phyloP scores from a whole-genome alignment of 1,140 invertebrate genomes.

The Marisa cornuarietis region DNA sequence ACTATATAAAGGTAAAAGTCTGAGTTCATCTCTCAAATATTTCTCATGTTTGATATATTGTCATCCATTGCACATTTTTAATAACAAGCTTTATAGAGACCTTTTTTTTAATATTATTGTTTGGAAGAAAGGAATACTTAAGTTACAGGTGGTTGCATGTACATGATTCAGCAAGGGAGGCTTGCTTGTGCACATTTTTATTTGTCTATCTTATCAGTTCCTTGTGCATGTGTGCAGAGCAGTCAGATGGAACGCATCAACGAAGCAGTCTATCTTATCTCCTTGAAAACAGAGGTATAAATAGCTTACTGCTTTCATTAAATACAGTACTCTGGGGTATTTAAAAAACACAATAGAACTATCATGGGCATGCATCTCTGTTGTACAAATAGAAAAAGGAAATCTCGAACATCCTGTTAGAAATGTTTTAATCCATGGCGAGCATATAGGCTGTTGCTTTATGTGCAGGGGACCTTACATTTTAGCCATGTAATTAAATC shows the following conservation, averaged over 20 bases:
- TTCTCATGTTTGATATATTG: not conserved
- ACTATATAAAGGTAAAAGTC: slow-evolving; percentile 58
- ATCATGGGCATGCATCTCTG: no score
- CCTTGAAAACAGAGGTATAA: slow-evolving; percentile 57
- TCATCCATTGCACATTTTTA: not conserved
- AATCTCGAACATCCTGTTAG: no score
- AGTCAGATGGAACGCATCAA: slow-evolving; percentile 60
- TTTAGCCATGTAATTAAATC: no score
- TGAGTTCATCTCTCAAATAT: not conserved
- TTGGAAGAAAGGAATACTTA: no score
- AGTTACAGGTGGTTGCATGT: not conserved
- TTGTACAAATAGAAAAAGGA: no score
- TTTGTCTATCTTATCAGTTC: not conserved
- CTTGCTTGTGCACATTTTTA: not conserved
- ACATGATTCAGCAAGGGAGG: not conserved
- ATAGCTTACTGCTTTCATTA: not conserved
- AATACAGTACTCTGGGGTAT: no score
- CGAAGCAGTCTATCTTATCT: slow-evolving; percentile 58
- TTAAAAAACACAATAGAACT: no score
- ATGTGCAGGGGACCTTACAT: no score
- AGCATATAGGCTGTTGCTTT: no score
- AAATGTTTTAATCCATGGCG: no score
- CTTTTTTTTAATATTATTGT: not conserved
- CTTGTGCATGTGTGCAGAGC: slow-evolving; percentile 43
- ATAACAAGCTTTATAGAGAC: not conserved